Percentiles rank a stretch among this genome's conserved stretches.
These are phyloP conservation scores for Zaprionus camerounensis DNA, from an alignment of 1,140 invertebrate genomes.

Conservation along the genomic window DNA sequence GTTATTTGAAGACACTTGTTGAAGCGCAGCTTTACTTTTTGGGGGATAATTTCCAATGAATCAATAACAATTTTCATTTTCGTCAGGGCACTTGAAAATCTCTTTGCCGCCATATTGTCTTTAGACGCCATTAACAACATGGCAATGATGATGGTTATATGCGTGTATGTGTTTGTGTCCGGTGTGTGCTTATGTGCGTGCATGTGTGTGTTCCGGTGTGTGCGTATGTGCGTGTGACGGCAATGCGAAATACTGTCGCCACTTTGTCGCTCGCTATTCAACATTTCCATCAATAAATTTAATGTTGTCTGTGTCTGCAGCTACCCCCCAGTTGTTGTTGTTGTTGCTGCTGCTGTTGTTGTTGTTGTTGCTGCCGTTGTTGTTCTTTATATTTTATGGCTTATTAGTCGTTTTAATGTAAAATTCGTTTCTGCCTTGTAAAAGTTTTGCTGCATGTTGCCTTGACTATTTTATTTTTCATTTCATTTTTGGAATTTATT, in stretches of 20 bases:
- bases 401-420: constrained; percentile 75
- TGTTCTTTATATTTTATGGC: constrained; percentile 64
- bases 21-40: constrained; percentile 12
- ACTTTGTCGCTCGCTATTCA: constrained; percentile 32
- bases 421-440: constrained; percentile 58
- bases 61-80: constrained; percentile 32
- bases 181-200: constrained; percentile 16
- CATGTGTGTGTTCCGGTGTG: background rate
- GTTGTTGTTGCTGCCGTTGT: background rate
- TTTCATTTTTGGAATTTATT: constrained; percentile 1
- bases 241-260: constrained; percentile 39
- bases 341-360: background rate
- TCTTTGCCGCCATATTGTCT: constrained; percentile 54
- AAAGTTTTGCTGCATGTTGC: constrained; percentile 53
- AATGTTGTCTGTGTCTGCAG: constrained; percentile 62
- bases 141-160: constrained; percentile 24
- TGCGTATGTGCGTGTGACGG: constrained; percentile 21
- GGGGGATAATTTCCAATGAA: background rate
- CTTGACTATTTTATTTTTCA: constrained; percentile 36
- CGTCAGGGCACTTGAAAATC: constrained; percentile 20
- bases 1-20: constrained; percentile 24
- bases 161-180: constrained; percentile 7
- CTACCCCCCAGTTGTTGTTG: background rate
- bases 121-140: constrained; percentile 52
- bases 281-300: constrained; percentile 79